Percentiles rank a stretch among this genome's conserved stretches.
These are phyloP conservation scores for Ormyrus thymus DNA, from an alignment of 2,888 invertebrate species.

Conservation along the genomic window DNA sequence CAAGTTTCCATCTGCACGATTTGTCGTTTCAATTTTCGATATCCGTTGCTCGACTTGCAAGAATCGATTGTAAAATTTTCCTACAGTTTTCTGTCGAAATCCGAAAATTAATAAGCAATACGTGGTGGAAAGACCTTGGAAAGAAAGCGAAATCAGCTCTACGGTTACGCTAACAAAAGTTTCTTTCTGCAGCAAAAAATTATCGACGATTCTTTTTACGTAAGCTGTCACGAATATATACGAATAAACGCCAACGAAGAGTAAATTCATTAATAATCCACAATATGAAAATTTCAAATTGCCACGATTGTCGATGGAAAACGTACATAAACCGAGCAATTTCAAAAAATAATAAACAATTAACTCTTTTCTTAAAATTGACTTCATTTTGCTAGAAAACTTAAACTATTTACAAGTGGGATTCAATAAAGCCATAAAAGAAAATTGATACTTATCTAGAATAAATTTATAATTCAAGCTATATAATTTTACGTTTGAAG, in stretches of 20 bases:
- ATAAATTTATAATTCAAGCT: too few relatives aligned
- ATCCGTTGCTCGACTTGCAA: neutral
- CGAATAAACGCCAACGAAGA: neutral
- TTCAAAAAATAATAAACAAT: constrained; percentile 24
- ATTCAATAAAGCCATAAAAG: too few relatives aligned
- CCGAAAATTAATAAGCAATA: constrained; percentile 11
- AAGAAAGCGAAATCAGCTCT: neutral
- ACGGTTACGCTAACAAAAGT: neutral
- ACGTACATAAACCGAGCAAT: constrained; percentile 24
- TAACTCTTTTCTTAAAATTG: neutral
- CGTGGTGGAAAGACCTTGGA: constrained; percentile 1
- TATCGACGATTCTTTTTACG: neutral
- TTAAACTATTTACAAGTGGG: too few relatives aligned
- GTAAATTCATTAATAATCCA: constrained; percentile 21
- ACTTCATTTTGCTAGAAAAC: too few relatives aligned
- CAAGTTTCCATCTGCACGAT: neutral
- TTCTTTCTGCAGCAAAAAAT: constrained; percentile 9
- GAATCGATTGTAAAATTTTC: constrained; percentile 5
- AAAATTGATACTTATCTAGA: too few relatives aligned
- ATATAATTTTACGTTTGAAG: too few relatives aligned
- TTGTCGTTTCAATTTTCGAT: too few relatives aligned
- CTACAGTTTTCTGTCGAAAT: neutral
- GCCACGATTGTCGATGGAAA: constrained; percentile 3
- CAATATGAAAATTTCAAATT: constrained; percentile 9
- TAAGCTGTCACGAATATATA: neutral